A percentile compares a stretch with the other conserved stretches of the same genome.
Evolutionary conservation across 2,797 vertebrate species (phyloP).

Genomic region (Apodemus agrarius): DNA sequence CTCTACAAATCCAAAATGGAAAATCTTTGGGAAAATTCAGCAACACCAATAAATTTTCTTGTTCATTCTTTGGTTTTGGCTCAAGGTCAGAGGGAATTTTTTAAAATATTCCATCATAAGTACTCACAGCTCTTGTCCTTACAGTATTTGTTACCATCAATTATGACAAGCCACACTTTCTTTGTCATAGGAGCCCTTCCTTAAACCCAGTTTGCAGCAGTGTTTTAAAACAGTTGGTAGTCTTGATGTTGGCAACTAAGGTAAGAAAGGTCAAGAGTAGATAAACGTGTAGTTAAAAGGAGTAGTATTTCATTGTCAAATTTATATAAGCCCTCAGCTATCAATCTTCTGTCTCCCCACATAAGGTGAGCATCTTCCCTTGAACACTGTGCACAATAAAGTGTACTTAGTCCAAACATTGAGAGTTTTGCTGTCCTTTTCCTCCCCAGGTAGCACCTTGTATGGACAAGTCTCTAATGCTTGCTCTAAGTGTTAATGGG

Average conservation of each 20-base stretch:
- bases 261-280: not conserved
- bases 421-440: not conserved
- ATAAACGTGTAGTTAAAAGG: not conserved
- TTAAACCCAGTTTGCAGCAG: not conserved
- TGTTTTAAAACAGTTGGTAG: not conserved
- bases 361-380: not conserved
- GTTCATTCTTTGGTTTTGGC: conserved; percentile 1
- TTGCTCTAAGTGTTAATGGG: conserved; percentile 34
- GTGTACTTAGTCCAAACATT: not conserved
- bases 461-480: not conserved
- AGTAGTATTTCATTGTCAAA: not conserved
- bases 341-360: not conserved
- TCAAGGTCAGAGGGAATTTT: conserved; percentile 42
- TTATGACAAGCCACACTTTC: not conserved
- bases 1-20: conserved; percentile 50
- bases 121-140: not conserved
- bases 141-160: not conserved
- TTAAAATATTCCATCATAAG: not conserved
- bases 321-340: not conserved
- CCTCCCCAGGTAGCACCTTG: not conserved
- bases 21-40: conserved; percentile 39
- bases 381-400: not conserved
- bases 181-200: not conserved
- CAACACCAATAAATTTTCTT: not conserved
- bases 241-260: not conserved